Evolutionary conservation across 2,888 invertebrate species (phyloP), one percentile per base, ranked within the genome.

Genomic region (Synanthedon myopaeformis): DNA sequence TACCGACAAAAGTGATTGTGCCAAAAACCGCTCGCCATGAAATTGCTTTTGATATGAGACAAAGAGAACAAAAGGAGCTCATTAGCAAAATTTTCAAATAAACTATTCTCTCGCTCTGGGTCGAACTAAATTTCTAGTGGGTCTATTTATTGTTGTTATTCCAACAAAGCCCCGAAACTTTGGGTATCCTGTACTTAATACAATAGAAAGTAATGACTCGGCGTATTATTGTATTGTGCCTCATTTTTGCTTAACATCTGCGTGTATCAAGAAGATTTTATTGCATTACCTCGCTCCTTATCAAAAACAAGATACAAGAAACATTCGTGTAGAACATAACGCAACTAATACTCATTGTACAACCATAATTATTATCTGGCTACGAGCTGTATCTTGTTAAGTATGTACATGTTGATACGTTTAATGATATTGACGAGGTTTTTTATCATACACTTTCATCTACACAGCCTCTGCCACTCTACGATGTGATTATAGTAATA

Each of bases 361-460:
- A 69, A 66, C 79, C 74, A 80, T 23, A n/a, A n/a, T n/a, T n/a
- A 23, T 80, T 82, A 81, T 76, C 72, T 65, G 59, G 65, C 65
- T 65, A 73, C 67, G 73, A 67, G 75, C 66, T 72, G 70, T 67
- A 81, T 81, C 80, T 83, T 75, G 76, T 81, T 81, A 78, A 77
- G 76, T 79, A 75, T 70, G 66, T 61, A 71, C 70, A 62, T 67
- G 68, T 73, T 70, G 68, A 72, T 74, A 70, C 64, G 69, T 69
- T 69, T 82, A 82, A 80, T 79, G 77, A 79, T 79, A 80, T 81
- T 77, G 81, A 85, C 76, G 79, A 74, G 76, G 66, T 70, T 70
- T 74, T 76, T 79, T 81, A 83, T 84, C 82, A 58, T 58, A 56
- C 67, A 61, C 65, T 72, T 68, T 68, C 74, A 82, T 85, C 82